These are phyloP conservation scores for Thamnophis sirtalis DNA, from an alignment of 2,113 vertebrate genomes.

Conservation along the genomic window DNA sequence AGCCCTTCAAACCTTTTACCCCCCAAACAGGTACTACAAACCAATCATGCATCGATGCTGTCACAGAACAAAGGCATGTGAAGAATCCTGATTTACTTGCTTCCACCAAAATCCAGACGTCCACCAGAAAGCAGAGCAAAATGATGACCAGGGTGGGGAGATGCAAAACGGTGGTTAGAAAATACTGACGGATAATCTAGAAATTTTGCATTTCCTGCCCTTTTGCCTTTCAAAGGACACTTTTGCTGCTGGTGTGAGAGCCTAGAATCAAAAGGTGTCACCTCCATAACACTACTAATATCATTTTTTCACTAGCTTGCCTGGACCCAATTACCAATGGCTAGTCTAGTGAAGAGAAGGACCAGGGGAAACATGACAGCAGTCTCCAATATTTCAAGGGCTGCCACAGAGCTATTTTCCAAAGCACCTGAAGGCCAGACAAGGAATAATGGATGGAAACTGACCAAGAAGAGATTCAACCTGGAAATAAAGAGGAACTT, in stretches of 20 bases:
- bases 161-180: background rate
- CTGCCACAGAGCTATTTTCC: too few relatives aligned
- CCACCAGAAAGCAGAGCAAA: background rate
- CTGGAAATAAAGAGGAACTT: too few relatives aligned
- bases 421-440: too few relatives aligned
- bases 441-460: too few relatives aligned
- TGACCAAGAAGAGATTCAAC: too few relatives aligned
- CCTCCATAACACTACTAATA: background rate
- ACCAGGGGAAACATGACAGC: too few relatives aligned
- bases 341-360: too few relatives aligned
- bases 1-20: background rate
- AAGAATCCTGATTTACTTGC: background rate
- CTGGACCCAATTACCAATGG: background rate
- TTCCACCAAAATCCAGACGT: background rate
- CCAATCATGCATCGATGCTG: too few relatives aligned
- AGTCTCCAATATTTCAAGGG: too few relatives aligned
- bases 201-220: background rate
- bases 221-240: background rate
- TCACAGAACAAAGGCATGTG: background rate
- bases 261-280: background rate
- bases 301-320: background rate
- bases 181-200: background rate
- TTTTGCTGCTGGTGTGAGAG: background rate
- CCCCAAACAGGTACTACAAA: background rate
- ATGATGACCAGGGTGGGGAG: background rate